These are phyloP conservation scores for Cyclargus thomasi DNA, from an alignment of 1,140 invertebrate species.

Conservation along the genomic window DNA sequence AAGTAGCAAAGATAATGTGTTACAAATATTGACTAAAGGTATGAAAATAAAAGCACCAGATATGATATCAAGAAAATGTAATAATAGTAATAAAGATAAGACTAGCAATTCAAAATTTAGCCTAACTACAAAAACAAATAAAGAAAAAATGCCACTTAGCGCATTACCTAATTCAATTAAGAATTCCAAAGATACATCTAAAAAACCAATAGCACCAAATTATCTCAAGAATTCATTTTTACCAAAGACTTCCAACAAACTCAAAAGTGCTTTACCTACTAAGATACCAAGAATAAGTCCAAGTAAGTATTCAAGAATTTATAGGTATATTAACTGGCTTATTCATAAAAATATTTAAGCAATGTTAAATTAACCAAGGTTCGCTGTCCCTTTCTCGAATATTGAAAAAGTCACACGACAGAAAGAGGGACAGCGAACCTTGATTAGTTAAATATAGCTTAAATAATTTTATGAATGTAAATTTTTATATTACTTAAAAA, in stretches of 20 bases:
- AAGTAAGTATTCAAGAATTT: conserved; percentile 33
- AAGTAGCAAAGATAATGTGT: neutral
- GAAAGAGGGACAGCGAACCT: no score
- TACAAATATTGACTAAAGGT: neutral
- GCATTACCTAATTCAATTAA: neutral
- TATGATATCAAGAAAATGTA: conserved; percentile 11
- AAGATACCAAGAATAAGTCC: conserved; percentile 40
- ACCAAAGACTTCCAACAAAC: conserved; percentile 7
- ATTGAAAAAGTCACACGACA: no score
- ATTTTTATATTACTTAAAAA: neutral
- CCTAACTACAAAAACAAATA: conserved; percentile 4
- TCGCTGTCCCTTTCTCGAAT: no score
- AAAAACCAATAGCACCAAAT: conserved; percentile 19
- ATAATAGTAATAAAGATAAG: neutral
- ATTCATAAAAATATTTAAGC: no score
- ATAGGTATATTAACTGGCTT: no score
- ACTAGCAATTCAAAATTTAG: neutral
- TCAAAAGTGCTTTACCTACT: conserved; percentile 27
- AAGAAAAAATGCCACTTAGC: conserved; percentile 4
- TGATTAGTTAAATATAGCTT: no score
- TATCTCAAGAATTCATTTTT: conserved; percentile 15
- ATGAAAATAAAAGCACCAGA: conserved; percentile 19
- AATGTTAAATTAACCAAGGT: no score
- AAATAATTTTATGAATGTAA: no score
- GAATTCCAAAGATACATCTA: conserved; percentile 18